Conservation (phyloP, 2,888 invertebrate species). For the Diaprepes abbreviatus region DNA sequence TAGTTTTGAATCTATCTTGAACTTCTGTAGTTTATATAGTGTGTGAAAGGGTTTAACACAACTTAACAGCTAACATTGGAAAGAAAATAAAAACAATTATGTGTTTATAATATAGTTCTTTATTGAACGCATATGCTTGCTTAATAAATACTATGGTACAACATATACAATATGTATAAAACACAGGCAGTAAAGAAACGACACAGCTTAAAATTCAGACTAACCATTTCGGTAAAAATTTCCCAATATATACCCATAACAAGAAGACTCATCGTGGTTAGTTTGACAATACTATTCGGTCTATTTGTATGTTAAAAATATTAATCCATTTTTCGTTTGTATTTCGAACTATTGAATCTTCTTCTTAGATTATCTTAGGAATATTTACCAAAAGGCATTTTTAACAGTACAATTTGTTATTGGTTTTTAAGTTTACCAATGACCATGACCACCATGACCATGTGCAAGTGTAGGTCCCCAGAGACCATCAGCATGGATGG, state of each 20-base stretch:
- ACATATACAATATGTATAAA: conserved; percentile 38
- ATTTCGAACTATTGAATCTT: conserved; percentile 2
- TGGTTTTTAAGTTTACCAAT: conserved; percentile 34
- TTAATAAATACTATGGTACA: conserved; percentile 43
- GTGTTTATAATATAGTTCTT: conserved; percentile 37
- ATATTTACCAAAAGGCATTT: conserved; percentile 35
- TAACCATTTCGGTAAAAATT: conserved; percentile 27
- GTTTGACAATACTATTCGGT: background rate
- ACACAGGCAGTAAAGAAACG: conserved; percentile 34
- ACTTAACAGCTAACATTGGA: too few species aligned
- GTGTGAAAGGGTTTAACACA: too few species aligned
- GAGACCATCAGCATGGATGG: conserved; percentile 63
- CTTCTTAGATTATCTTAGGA: conserved; percentile 20
- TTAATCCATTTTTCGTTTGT: conserved; percentile 3
- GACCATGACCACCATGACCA: conserved; percentile 52
- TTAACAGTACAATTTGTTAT: background rate
- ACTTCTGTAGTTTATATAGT: too few species aligned
- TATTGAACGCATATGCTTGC: conserved; percentile 47
- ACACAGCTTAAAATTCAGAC: conserved; percentile 22
- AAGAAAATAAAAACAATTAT: too few species aligned
- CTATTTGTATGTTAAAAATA: too few species aligned
- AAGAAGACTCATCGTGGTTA: conserved; percentile 18
- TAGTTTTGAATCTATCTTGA: too few species aligned
- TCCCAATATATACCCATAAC: conserved; percentile 25
- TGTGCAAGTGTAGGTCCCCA: conserved; percentile 59